phyloP scores from a whole-genome alignment of 2,113 vertebrate genomes.

The Sorex fumeus region DNA sequence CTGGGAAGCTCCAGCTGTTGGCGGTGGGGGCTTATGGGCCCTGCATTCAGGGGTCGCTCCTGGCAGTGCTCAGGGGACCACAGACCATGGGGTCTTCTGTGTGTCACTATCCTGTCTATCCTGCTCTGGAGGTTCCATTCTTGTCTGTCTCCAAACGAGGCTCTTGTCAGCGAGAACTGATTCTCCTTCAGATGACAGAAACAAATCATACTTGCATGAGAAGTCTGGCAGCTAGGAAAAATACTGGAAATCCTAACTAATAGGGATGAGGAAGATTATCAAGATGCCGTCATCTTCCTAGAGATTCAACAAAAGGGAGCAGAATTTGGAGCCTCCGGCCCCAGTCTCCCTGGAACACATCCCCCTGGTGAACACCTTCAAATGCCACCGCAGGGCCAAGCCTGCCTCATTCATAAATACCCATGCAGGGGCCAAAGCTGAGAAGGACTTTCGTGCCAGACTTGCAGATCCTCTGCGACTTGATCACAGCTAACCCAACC shows the following conservation, averaged over 20 bases:
- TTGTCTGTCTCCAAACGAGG: too few species aligned
- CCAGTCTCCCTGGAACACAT: not conserved
- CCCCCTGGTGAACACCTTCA: not conserved
- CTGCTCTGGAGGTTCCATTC: too few species aligned
- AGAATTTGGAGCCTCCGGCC: not conserved
- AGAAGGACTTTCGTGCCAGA: conserved; percentile 53
- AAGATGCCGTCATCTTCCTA: not conserved
- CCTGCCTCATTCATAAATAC: not conserved
- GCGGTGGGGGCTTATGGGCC: too few species aligned
- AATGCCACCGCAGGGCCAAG: not conserved
- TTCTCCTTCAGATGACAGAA: not conserved
- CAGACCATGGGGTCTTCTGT: too few species aligned
- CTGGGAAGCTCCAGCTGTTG: too few species aligned
- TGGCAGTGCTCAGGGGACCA: too few species aligned
- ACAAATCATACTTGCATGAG: conserved; percentile 4
- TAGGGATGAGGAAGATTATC: not conserved
- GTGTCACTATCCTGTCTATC: too few species aligned
- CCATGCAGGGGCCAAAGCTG: not conserved
- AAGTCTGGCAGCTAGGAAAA: not conserved
- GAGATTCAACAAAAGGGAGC: not conserved
- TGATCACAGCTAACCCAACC: conserved; percentile 69
- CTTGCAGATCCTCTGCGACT: conserved; percentile 62
- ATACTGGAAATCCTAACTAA: not conserved
- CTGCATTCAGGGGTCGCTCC: too few species aligned
- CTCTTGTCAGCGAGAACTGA: too few species aligned